Base-by-base conservation (phyloP, 2,888 invertebrate species). In the Linnaemya vulpina region DNA sequence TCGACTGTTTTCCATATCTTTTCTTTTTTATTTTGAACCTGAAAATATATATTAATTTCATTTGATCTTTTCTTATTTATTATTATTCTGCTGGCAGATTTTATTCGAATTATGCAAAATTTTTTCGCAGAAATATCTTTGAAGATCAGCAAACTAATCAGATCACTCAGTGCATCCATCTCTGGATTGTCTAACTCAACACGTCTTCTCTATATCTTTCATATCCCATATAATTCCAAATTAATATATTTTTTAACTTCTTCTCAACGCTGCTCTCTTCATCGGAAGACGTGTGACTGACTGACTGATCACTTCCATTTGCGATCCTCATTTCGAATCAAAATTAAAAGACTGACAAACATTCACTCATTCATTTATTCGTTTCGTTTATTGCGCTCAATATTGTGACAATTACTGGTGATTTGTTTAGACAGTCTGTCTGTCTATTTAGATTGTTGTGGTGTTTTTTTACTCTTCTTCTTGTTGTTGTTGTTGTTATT, bases 361-460 rank as follows among this genome's bases (percentile, higher is more conserved):
- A 38, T 20, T 25, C 10, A 51, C 9, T 20, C 9, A 51, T 46
- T 68, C 60, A 65, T 40, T 40, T 40, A 40, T 46, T 73, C 60
- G 68, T 30, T 30, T 30, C 30, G 3, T 13, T 35, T 25, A 5
- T 67, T 49, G 13, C 25, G 20, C 15, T 79, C 46, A 63, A 82
- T 82, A 11, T 63, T 58, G 76, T 71, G 82, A 82, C 76, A 82
- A 76, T 76, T 82, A 35, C 63, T 63, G 35, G 63, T 65, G 65
- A 65, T 49, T 71, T 82, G 81, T 71, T 82, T 76, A 75, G 82
- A 82, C 82, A 82, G 20, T 70, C 35, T 63, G 75, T 71, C 82
- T 76, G 70, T 65, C 63, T 62, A 20, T 51, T 9, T 43, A 9
- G n/a, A 25, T 20, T 62, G 68, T 74, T 58, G 20, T n/a, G n/a